phyloP scores from a whole-genome alignment of 2,797 vertebrate species.

The Hoplostethus atlanticus region DNA sequence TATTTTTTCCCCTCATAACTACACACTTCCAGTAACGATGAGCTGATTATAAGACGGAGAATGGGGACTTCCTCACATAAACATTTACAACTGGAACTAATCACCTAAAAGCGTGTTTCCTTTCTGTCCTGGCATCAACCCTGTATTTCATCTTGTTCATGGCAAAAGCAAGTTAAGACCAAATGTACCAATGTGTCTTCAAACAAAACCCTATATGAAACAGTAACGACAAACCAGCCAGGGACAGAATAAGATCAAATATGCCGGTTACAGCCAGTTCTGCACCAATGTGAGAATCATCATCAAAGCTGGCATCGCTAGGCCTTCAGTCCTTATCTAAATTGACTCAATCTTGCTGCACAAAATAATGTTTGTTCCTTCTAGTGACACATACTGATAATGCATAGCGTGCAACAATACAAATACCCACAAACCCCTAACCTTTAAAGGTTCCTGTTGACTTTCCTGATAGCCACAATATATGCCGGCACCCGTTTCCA shows the following conservation, averaged over 20 bases:
- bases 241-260: neutral
- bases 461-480: neutral
- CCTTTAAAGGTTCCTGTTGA: neutral
- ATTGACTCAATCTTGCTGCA: neutral
- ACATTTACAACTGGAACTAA: slow-evolving; percentile 3
- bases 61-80: neutral
- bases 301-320: too few relatives aligned
- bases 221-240: too few relatives aligned
- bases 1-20: too few relatives aligned
- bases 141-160: too few relatives aligned
- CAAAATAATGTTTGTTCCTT: neutral
- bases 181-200: neutral
- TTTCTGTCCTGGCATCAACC: neutral
- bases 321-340: neutral
- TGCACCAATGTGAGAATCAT: neutral
- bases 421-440: neutral
- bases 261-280: neutral
- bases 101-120: neutral
- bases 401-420: neutral
- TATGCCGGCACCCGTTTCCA: too few relatives aligned
- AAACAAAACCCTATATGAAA: neutral
- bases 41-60: neutral
- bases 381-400: neutral
- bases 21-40: too few relatives aligned
- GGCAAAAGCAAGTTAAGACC: too few relatives aligned